These are phyloP conservation scores for Molossus alvarezi DNA, from an alignment of 2,797 vertebrate species.

Conservation along the genomic window DNA sequence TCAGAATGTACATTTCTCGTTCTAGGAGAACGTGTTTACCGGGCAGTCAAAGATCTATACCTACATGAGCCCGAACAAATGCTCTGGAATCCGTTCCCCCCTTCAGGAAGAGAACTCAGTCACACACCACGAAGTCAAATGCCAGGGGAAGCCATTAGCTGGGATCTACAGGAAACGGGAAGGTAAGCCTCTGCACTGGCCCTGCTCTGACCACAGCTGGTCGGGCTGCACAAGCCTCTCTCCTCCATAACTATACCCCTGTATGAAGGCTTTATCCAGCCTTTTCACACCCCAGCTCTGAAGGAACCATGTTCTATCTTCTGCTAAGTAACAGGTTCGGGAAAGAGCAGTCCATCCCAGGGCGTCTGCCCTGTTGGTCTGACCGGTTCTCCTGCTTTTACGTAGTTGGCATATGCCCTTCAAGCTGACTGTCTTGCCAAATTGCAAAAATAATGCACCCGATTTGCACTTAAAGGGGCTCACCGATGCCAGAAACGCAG, in stretches of 20 bases:
- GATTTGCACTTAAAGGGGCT: background rate
- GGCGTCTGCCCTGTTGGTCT: background rate
- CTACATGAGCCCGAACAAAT: constrained; percentile 92
- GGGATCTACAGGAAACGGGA: constrained; percentile 92
- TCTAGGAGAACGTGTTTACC: constrained; percentile 94
- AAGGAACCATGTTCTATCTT: background rate
- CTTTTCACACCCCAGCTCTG: background rate
- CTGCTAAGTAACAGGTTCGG: background rate
- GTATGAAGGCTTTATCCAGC: background rate
- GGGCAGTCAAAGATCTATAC: constrained; percentile 92
- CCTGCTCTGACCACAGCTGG: background rate
- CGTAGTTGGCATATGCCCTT: background rate
- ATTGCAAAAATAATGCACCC: background rate
- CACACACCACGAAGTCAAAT: constrained; percentile 92
- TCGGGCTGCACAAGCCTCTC: background rate
- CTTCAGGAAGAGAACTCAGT: constrained; percentile 94
- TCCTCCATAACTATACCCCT: background rate
- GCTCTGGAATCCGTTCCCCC: constrained; percentile 89
- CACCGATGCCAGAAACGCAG: background rate
- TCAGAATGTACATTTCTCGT: constrained; percentile 83
- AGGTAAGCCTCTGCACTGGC: constrained; percentile 88
- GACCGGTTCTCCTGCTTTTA: constrained; percentile 71
- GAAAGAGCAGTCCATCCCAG: background rate
- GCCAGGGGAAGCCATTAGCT: constrained; percentile 90
- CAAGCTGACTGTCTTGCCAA: background rate